Evolutionary conservation across 2,888 invertebrate species (phyloP).

Genomic region (Drosophila quinaria): DNA sequence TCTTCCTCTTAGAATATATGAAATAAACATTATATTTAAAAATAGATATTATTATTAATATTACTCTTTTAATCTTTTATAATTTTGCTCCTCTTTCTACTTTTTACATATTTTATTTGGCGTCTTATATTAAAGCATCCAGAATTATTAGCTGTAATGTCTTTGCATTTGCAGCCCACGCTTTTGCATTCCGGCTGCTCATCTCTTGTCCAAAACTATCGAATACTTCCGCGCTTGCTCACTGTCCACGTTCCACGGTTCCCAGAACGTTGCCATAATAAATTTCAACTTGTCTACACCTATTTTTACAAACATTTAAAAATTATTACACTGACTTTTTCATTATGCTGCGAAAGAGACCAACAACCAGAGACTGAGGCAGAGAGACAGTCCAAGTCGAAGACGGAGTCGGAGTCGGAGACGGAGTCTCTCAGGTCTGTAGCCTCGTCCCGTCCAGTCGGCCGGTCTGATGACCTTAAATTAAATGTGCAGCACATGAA

Average conservation of each 20-base stretch:
- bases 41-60: too few relatives aligned
- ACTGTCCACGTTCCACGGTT: slow-evolving; percentile 58
- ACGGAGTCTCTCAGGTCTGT: background rate
- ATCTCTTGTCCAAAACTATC: slow-evolving; percentile 60
- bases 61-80: too few relatives aligned
- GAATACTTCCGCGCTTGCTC: slow-evolving; percentile 62
- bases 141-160: slow-evolving; percentile 28
- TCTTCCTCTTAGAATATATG: background rate
- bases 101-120: background rate
- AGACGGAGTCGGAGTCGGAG: slow-evolving; percentile 14
- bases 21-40: too few relatives aligned
- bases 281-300: slow-evolving; percentile 84
- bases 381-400: slow-evolving; percentile 10
- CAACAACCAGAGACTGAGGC: slow-evolving; percentile 6
- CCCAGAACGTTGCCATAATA: slow-evolving; percentile 74
- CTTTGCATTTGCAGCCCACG: slow-evolving; percentile 37
- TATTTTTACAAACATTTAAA: slow-evolving; percentile 81
- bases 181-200: slow-evolving; percentile 39
- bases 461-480: slow-evolving; percentile 81
- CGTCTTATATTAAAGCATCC: background rate
- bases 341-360: slow-evolving; percentile 66
- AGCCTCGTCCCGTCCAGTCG: slow-evolving; percentile 12
- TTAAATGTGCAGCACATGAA: slow-evolving; percentile 84
- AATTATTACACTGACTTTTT: slow-evolving; percentile 82
- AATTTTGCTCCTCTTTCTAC: background rate